Evolutionary conservation across 2,888 invertebrate genomes (phyloP).

Genomic region (Palloptera scutellata): DNA sequence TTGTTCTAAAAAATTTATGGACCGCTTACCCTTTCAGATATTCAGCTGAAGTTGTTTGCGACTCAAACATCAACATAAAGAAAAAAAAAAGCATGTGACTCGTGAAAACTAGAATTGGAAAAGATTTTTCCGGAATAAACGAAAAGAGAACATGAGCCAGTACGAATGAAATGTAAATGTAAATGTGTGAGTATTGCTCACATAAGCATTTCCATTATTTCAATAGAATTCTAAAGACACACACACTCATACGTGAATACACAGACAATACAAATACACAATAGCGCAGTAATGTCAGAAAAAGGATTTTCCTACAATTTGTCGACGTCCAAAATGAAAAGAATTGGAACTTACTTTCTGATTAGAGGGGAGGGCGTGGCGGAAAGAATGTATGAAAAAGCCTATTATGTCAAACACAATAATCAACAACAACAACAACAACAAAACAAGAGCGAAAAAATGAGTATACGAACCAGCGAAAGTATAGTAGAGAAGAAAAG

Average conservation of each 20-base stretch:
- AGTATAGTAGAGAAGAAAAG: conserved; percentile 27
- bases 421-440: conserved; percentile 27
- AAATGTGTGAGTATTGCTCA: conserved; percentile 1
- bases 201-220: conserved; percentile 12
- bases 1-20: too few relatives aligned
- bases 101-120: too few relatives aligned
- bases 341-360: conserved; percentile 16
- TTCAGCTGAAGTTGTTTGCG: too few relatives aligned
- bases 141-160: too few relatives aligned
- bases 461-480: conserved; percentile 21
- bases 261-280: conserved; percentile 16
- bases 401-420: conserved; percentile 42
- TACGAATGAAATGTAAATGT: too few relatives aligned
- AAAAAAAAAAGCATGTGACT: too few relatives aligned
- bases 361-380: too few relatives aligned
- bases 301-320: conserved; percentile 26
- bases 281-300: conserved; percentile 17
- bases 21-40: too few relatives aligned
- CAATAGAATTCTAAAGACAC: conserved; percentile 24
- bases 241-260: conserved; percentile 24
- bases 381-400: conserved; percentile 21
- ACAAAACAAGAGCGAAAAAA: conserved; percentile 1
- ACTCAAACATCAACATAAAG: too few relatives aligned
- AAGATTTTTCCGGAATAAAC: too few relatives aligned
- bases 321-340: conserved; percentile 10